Evolutionary conservation across 2,888 invertebrate species (phyloP), one percentile per base, ranked within the genome.

Genomic region (Cacoxenus indagator): DNA sequence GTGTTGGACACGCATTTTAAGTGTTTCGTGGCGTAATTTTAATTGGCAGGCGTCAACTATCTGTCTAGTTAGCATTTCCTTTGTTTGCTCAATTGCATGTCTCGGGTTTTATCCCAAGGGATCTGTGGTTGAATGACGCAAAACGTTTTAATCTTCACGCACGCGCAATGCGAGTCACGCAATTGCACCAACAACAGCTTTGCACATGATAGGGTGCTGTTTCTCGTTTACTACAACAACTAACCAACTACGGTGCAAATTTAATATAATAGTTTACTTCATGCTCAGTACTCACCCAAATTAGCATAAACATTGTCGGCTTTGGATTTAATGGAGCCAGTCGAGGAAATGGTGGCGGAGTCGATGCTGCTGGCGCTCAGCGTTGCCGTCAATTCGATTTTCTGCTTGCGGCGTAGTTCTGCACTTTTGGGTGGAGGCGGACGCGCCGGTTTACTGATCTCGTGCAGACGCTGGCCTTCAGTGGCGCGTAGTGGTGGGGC

Each of bases 281-380:
- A 67, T n/a, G 64, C 46, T 51, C 65, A 66, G 70, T 73, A 89
- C 90, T 91, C 89, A 89, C 95, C 94, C 92, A 90, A 87, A 90
- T 95, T 95, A 75, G 95, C 95, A 88, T 95, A 95, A 84, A 95
- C 92, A 77, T 91, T 92, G 78, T 91, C 91, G 76, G 90, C 89
- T 74, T 87, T 87, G 70, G 86, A 86, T 79, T 86, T 86, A 51
- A 87, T 81, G 59, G 86, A 87, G 37, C 88, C 87, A 46, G 70
- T 67, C 43, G 73, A 67, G 2, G 48, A 17, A 3, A 22, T 19
- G 3, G 69, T 67, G 64, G 67, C 68, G 29, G 84, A 80, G 48
- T 85, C 85, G 64, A 80, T 75, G 48, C 82, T 78, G 72, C 75
- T 76, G 26, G 70, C 67, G 65, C 77, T 81, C 3, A 79, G 57